Evolutionary conservation across 1,140 invertebrate genomes (phyloP), one percentile per base, ranked within the genome.

Genomic region (Microvelia longipes): DNA sequence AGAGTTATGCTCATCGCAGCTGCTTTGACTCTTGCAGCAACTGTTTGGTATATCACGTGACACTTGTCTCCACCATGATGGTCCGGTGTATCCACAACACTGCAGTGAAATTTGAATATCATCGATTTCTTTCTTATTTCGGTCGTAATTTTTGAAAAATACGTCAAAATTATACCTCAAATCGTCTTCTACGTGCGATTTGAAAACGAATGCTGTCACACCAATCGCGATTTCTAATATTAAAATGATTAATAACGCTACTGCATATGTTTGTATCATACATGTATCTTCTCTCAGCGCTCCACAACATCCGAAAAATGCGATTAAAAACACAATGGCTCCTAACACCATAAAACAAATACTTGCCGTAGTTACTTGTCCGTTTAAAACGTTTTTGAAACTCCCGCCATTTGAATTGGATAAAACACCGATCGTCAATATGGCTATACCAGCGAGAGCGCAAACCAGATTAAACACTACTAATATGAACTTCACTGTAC

Each of bases 381-480:
- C 62, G 25, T 24, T n/a, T 15, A 15, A 64, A 15, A 64, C 15
- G 11, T 2, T 15, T 15, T 15, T 26, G 5, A 64, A 64, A 26
- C 25, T 64, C 2, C 15, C 24, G 2, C 15, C 25, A 5, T n/a
- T n/a, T 5, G 2, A 5, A 64, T 15, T n/a, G 2, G 15, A 5
- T 2, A n/a, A 64, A 13, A 64, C 24, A 5, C 15, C 62, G 25
- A 15, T 5, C 5, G 24, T 25, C 24, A 64, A 5, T 13, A 15
- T 64, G 24, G 15, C 15, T 2, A 26, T 65, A 67, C 68, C 70
- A 19, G 35, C 68, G 29, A 71, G 62, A 25, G 68, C 70, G 30
- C 61, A 65, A 11, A 60, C 50, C 0, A 71, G 27, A 35, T 71
- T 71, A 67, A 71, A 71, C 61, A 71, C 29, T 25, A 71, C 65